Conservation (phyloP, 2,797 vertebrate species). For the Lates japonicus region DNA sequence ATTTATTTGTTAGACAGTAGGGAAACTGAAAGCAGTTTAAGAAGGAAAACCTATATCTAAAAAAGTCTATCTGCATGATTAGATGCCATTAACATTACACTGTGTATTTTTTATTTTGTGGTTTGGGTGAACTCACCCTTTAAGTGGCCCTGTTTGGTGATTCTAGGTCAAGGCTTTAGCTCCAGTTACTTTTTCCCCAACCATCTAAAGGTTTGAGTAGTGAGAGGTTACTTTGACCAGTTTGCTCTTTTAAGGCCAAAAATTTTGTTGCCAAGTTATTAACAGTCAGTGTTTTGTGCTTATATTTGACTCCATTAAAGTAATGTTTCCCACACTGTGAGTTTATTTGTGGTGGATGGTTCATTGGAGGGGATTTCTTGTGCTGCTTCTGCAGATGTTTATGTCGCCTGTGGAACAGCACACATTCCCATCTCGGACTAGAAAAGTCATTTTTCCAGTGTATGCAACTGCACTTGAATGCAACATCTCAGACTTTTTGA, state of each 20-base stretch:
- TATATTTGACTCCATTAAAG: not conserved
- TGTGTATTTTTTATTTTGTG: not conserved
- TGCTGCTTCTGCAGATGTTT: not conserved
- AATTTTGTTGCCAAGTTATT: not conserved
- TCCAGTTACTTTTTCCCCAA: not conserved
- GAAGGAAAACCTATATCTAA: not conserved
- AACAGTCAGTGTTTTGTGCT: not conserved
- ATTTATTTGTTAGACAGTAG: not conserved
- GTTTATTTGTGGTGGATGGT: not conserved
- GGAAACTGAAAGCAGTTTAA: too few species aligned
- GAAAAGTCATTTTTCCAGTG: not conserved
- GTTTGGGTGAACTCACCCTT: not conserved
- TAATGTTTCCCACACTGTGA: not conserved
- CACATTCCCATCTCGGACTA: not conserved
- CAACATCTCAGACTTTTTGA: not conserved
- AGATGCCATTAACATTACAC: not conserved
- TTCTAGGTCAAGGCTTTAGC: not conserved
- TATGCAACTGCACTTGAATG: not conserved
- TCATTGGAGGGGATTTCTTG: not conserved
- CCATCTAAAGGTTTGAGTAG: not conserved
- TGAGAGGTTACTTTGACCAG: too few species aligned
- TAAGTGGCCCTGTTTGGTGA: not conserved
- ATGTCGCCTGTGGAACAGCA: not conserved
- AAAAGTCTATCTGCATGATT: not conserved
- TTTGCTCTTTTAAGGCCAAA: not conserved